Percentiles rank a stretch among this genome's conserved stretches.
Evolutionary conservation across 2,888 invertebrate genomes (phyloP).

Genomic region (Hemaris fuciformis): DNA sequence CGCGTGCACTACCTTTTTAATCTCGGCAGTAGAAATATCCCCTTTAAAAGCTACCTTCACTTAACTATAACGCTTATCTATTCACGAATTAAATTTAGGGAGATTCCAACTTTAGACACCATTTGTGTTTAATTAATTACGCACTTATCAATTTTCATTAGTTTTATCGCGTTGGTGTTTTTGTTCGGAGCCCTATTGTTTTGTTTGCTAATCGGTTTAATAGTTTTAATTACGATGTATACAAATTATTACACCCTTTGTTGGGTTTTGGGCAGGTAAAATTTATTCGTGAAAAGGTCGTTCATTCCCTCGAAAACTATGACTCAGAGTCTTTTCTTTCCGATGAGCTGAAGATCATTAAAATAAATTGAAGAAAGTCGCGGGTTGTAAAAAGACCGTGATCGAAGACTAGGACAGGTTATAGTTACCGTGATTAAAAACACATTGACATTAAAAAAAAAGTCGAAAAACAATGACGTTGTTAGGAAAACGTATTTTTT

Average conservation of each 20-base stretch:
- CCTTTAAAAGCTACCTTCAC: constrained; percentile 31
- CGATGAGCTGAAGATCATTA: no score
- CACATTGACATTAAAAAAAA: no score
- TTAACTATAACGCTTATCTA: constrained; percentile 37
- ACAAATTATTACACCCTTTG: background rate
- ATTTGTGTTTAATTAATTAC: constrained; percentile 38
- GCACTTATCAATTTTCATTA: constrained; percentile 11
- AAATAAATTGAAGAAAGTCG: no score
- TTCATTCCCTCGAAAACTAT: no score
- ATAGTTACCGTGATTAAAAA: no score
- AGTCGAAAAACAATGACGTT: no score
- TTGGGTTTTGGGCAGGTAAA: background rate
- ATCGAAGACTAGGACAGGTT: no score
- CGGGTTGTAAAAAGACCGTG: no score
- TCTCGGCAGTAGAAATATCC: constrained; percentile 31
- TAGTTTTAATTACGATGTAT: background rate
- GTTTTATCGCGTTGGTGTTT: background rate
- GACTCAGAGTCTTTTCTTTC: no score
- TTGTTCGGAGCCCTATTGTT: constrained; percentile 1
- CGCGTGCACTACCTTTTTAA: constrained; percentile 6
- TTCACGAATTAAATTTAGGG: constrained; percentile 38
- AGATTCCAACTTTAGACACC: constrained; percentile 30
- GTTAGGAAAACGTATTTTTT: no score
- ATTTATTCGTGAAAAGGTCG: background rate
- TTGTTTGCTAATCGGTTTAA: background rate